phyloP scores from a whole-genome alignment of 2,113 vertebrate species.

The Takifugu flavidus region DNA sequence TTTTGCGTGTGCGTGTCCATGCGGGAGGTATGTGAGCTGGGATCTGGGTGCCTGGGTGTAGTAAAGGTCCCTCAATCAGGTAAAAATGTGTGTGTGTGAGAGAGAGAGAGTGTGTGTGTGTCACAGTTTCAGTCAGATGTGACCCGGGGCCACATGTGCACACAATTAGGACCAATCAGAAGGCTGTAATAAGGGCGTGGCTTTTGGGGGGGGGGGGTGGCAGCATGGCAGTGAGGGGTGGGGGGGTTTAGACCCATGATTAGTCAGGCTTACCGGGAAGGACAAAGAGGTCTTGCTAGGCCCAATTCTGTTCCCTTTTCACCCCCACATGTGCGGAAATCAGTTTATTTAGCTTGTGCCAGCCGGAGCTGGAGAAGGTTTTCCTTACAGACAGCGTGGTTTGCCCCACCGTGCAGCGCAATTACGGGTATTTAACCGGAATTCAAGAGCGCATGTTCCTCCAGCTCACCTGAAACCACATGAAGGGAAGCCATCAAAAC shows the following conservation, averaged over 20 bases:
- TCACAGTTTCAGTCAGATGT: slow-evolving; percentile 26
- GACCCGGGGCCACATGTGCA: slow-evolving; percentile 69
- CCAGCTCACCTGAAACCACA: too few relatives aligned
- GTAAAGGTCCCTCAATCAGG: background rate
- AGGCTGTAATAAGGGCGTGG: slow-evolving; percentile 68
- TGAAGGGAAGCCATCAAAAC: too few relatives aligned
- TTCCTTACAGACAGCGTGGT: slow-evolving; percentile 38
- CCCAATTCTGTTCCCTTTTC: slow-evolving; percentile 9
- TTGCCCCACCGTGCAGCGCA: slow-evolving; percentile 33
- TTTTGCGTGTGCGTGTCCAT: background rate
- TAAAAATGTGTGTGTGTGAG: slow-evolving; percentile 4
- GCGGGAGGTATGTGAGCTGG: background rate
- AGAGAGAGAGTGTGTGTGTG: background rate
- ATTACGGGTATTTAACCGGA: slow-evolving; percentile 29
- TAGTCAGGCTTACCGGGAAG: slow-evolving; percentile 59
- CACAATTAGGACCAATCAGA: slow-evolving; percentile 75
- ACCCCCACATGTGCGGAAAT: slow-evolving; percentile 9
- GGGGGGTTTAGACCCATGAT: slow-evolving; percentile 53
- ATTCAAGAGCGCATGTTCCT: background rate
- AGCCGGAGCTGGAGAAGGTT: slow-evolving; percentile 11
- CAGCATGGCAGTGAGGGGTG: slow-evolving; percentile 34
- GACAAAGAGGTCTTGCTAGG: slow-evolving; percentile 30
- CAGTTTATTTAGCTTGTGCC: slow-evolving; percentile 48
- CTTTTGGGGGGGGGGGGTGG: slow-evolving; percentile 24
- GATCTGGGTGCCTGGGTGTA: background rate